Evolutionary conservation across 2,113 vertebrate species (phyloP), one percentile per base, ranked within the genome.

Genomic region (Passer montanus): DNA sequence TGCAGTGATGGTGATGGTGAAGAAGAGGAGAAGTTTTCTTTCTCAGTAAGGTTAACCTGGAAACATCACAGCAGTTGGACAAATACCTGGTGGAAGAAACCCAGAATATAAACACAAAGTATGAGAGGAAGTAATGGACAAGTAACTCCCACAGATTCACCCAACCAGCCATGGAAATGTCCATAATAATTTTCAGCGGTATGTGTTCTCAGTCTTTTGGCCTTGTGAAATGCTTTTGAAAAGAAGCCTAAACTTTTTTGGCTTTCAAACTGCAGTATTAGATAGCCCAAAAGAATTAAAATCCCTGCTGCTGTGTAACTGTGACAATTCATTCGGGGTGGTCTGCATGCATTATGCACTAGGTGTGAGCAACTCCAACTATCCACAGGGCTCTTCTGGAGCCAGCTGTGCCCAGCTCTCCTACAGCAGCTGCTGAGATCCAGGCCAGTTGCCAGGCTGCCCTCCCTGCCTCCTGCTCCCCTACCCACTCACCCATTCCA

Each of bases 351-450:
- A 84, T 90, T 70, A 87, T 72, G 60, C 30, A 90, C 39, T 27
- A 68, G 22, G 7, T 41, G 37, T 35, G 80, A 93, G 39, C 12
- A 33, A 17, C 39, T 53, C 37, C 0, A 0, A 8, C 43, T 10
- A 18, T 28, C 85, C 10, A 0, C 23, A 59, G 69, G 78, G 47
- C 47, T 56, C 23, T 35, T 68, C 21, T 24, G n/a, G 62, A 79
- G 27, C 47, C 44, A 83, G 53, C n/a, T 72, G n/a, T 90, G 49
- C n/a, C 24, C 1, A 0, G 27, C 10, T 12, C 2, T 0, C 2
- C 0, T 26, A 7, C 15, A 33, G 37, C 64, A 87, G 82, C 62
- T 83, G 72, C 84, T 37, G 70, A 75, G 67, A 82, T 56, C 43
- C 75, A 58, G 56, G 59, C 69, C 78, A 88, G 66, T 10, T 81